These are phyloP conservation scores for Erpetoichthys calabaricus DNA, from an alignment of 2,797 vertebrate species.

Conservation along the genomic window DNA sequence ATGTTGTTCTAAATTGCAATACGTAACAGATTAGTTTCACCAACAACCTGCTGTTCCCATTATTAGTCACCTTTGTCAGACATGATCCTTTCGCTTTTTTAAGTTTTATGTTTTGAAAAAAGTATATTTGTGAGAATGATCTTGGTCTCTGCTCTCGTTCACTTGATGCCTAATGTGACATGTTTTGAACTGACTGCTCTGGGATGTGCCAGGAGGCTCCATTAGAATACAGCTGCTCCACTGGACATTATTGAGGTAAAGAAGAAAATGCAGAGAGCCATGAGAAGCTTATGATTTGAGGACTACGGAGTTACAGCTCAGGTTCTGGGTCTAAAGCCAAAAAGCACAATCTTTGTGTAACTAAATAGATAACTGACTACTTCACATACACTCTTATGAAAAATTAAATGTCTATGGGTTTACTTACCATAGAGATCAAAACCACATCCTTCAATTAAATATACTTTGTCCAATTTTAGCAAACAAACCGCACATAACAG, in stretches of 20 bases:
- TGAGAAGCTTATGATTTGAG: no score
- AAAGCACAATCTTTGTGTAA: no score
- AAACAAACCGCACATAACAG: no score
- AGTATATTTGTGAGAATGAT: neutral
- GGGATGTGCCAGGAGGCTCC: constrained; percentile 28
- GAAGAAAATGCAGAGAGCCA: constrained; percentile 11
- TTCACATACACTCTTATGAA: no score
- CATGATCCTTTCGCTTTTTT: constrained; percentile 22
- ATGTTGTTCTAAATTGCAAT: no score
- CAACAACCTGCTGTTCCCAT: constrained; percentile 9
- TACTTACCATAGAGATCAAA: no score
- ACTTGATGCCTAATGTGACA: constrained; percentile 32
- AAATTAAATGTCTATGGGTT: no score
- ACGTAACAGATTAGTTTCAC: no score
- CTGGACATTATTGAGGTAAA: constrained; percentile 20
- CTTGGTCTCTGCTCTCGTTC: constrained; percentile 14
- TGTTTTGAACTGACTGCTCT: constrained; percentile 39
- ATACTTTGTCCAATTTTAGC: no score
- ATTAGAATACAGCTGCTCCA: constrained; percentile 45
- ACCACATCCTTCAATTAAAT: no score
- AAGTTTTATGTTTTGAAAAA: neutral
- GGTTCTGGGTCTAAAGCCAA: no score
- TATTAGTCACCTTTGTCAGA: constrained; percentile 40
- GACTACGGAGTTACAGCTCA: neutral
- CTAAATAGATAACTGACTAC: no score